A percentile compares a stretch with the other conserved stretches of the same genome.
Evolutionary conservation across 2,797 vertebrate species (phyloP).

Genomic region (Sebastes itinus): DNA sequence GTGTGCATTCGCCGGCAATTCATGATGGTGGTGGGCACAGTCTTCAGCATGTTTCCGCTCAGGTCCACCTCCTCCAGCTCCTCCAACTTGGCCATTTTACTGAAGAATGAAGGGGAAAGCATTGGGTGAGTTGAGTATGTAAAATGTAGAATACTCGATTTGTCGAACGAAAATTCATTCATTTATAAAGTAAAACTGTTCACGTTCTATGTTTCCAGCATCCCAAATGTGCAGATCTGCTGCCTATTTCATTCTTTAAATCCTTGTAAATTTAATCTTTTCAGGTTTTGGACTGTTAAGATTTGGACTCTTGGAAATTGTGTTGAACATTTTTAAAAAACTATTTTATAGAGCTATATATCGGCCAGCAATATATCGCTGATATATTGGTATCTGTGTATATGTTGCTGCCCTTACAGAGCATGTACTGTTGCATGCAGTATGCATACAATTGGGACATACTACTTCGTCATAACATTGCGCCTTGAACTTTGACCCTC

Average conservation of each 20-base stretch:
- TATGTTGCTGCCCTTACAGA: not conserved
- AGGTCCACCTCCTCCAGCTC: slow-evolving; percentile 96
- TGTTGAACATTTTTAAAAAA: not conserved
- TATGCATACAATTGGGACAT: too few relatives aligned
- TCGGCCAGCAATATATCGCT: not conserved
- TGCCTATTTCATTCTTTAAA: not conserved
- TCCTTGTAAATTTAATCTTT: not conserved
- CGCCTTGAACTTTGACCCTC: too few relatives aligned
- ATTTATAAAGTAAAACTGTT: not conserved
- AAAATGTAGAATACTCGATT: not conserved
- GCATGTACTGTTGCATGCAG: too few relatives aligned
- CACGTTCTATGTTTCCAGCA: not conserved
- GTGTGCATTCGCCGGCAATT: slow-evolving; percentile 96
- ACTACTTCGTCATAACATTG: too few relatives aligned
- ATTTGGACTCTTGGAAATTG: not conserved
- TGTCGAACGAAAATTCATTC: not conserved
- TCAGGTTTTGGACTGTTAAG: not conserved
- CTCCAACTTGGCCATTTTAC: slow-evolving; percentile 99
- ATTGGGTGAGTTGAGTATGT: not conserved
- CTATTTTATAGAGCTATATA: not conserved
- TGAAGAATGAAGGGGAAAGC: slow-evolving; percentile 46
- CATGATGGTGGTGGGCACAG: slow-evolving; percentile 95
- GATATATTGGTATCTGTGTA: not conserved
- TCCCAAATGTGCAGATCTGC: not conserved
- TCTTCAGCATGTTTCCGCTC: slow-evolving; percentile 96